A percentile compares a stretch with the other conserved stretches of the same genome.
Evolutionary conservation across 2,888 invertebrate species (phyloP).

Genomic region (Caenorhabditis imperialis): DNA sequence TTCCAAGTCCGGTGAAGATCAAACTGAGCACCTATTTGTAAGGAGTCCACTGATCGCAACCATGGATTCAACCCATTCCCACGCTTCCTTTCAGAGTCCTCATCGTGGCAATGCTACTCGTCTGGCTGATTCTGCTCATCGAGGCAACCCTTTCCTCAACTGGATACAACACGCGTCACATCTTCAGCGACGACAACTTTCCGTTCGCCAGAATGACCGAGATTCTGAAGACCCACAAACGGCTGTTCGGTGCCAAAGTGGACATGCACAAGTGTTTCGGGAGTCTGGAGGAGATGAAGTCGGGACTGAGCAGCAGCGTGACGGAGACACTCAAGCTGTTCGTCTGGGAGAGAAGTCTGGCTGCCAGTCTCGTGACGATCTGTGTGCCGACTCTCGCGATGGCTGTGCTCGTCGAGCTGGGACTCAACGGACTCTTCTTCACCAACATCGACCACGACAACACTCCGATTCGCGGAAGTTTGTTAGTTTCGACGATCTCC

Average conservation of each 20-base stretch:
- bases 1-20: slow-evolving; percentile 14
- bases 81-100: slow-evolving; percentile 7
- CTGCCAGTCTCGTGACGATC: slow-evolving; percentile 15
- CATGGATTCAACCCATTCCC: no score
- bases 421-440: slow-evolving; percentile 12
- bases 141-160: slow-evolving; percentile 21
- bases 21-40: slow-evolving; percentile 15
- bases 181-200: slow-evolving; percentile 25
- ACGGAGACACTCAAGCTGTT: slow-evolving; percentile 22
- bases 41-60: not conserved
- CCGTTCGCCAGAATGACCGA: slow-evolving; percentile 34
- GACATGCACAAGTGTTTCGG: slow-evolving; percentile 40
- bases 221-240: slow-evolving; percentile 19
- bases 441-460: slow-evolving; percentile 18
- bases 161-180: slow-evolving; percentile 14
- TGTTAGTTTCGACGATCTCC: not conserved
- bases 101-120: not conserved
- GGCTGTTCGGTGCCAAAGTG: slow-evolving; percentile 21
- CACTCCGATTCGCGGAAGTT: slow-evolving; percentile 13
- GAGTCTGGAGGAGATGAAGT: slow-evolving; percentile 23
- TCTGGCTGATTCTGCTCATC: slow-evolving; percentile 21
- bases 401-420: slow-evolving; percentile 27
- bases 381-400: slow-evolving; percentile 12
- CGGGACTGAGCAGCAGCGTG: slow-evolving; percentile 34
- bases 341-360: slow-evolving; percentile 29